Base-by-base conservation (phyloP, 2,797 vertebrate genomes). In the Lepilemur ruficaudatus region DNA sequence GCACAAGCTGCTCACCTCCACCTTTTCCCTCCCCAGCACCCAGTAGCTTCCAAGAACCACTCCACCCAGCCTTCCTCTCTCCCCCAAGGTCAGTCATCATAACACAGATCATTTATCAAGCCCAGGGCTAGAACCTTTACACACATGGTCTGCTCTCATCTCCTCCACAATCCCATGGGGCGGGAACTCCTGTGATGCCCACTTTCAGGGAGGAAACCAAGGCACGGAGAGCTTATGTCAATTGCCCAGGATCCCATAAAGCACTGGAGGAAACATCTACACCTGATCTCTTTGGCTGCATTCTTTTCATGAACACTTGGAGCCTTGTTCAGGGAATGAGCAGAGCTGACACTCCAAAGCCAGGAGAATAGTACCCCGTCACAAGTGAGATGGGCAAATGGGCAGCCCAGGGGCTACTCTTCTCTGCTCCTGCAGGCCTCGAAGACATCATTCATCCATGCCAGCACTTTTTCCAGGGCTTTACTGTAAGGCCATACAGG, bases 21-120 rank as follows among this genome's bases (percentile, higher is more conserved):
- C 70, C 3, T 55, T 10, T 10, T 20, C n/a, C 65, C 23, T 28
- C 12, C 65, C 70, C 72, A 17, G 38, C 18, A 2, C 41, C 59
- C 46, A 22, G 76, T 9, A 55, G 59, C 78, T 81, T 85, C 67
- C 73, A n/a, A 86, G 17, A 94, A 73, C 46, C 22, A 48, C 41
- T 67, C 61, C 13, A 23, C n/a, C 78, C 20, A 17, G 13, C 35
- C 83, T 46, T 13, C 32, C n/a, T 50, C 41, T 28, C 15, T 41
- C 59, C 30, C 38, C n/a, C 67, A 57, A 32, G 52, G 78, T 41
- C 70, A 59, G 38, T 61, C 65, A 20, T 25, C 87, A 5, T 9
- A 28, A 72, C 11, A 2, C 0, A 3, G 0, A 9, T 22, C 52
- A 8, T 9, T 25, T 48, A 22, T 5, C 82, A 38, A 52, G 46